A percentile compares a stretch with the other conserved stretches of the same genome.
Conservation (phyloP, 2,113 vertebrate species). For the Lepisosteus oculatus region DNA sequence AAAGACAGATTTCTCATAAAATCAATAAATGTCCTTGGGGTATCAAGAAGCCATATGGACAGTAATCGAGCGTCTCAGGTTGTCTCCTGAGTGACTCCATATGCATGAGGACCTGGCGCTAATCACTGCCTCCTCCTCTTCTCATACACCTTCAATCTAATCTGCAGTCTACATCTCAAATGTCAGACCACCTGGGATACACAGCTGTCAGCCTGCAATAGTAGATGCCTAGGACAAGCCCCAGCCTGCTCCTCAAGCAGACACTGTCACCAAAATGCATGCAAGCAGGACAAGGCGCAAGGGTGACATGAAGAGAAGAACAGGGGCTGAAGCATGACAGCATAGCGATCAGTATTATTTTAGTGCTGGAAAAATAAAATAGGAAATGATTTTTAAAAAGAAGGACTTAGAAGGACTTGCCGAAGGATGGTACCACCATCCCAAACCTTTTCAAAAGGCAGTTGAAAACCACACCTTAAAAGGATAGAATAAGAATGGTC, state of each 20-base stretch:
- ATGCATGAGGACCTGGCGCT: conserved; percentile 77
- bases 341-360: conserved; percentile 20
- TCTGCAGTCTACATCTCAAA: conserved; percentile 82
- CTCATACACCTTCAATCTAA: conserved; percentile 86
- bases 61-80: conserved; percentile 87
- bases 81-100: conserved; percentile 78
- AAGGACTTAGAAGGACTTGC: too few species aligned
- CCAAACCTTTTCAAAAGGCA: too few species aligned
- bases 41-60: conserved; percentile 86
- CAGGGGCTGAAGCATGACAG: conserved; percentile 7
- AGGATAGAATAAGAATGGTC: too few species aligned
- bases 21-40: conserved; percentile 79
- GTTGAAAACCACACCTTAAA: too few species aligned
- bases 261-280: conserved; percentile 37
- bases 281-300: conserved; percentile 40
- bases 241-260: conserved; percentile 43
- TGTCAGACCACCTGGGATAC: conserved; percentile 96
- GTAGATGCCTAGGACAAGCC: conserved; percentile 61
- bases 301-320: conserved; percentile 23
- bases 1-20: conserved; percentile 60
- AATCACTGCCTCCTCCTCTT: conserved; percentile 67
- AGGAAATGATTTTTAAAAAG: background rate
- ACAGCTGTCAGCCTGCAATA: conserved; percentile 88
- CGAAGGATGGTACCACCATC: too few species aligned
- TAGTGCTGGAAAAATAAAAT: conserved; percentile 17